A percentile compares a stretch with the other conserved stretches of the same genome.
Evolutionary conservation across 2,113 vertebrate genomes (phyloP).

Genomic region (Onychostruthus taczanowskii): DNA sequence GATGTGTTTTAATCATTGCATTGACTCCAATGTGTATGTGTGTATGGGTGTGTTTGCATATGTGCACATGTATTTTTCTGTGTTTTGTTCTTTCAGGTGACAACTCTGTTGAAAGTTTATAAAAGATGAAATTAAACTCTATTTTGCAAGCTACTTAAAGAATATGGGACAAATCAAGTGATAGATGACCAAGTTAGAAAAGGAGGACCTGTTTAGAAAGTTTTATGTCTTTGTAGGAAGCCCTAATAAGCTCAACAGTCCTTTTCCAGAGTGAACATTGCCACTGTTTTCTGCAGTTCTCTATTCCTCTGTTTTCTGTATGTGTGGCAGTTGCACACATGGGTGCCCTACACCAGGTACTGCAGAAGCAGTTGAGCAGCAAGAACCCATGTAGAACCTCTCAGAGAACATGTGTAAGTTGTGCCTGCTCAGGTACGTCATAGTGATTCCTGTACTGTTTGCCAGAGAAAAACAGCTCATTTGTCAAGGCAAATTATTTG

Average conservation of each 20-base stretch:
- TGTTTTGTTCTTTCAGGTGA: background rate
- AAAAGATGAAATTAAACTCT: background rate
- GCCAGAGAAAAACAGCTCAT: background rate
- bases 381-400: background rate
- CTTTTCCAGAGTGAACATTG: background rate
- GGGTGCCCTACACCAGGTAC: background rate
- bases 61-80: background rate
- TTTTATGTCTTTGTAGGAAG: background rate
- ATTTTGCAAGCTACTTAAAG: background rate
- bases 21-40: accelerated
- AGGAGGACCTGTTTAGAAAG: background rate
- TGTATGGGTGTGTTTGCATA: background rate
- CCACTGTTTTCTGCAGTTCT: accelerated
- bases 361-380: background rate
- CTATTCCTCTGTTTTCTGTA: background rate
- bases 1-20: background rate
- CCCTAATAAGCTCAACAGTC: background rate
- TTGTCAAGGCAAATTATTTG: background rate
- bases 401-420: background rate
- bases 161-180: background rate
- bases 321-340: background rate
- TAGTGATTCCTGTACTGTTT: background rate
- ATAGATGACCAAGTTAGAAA: background rate
- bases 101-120: background rate
- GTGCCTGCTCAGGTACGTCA: background rate